Base-by-base conservation (phyloP, 2,888 invertebrate species). In the Melangyna quadrimaculata region DNA sequence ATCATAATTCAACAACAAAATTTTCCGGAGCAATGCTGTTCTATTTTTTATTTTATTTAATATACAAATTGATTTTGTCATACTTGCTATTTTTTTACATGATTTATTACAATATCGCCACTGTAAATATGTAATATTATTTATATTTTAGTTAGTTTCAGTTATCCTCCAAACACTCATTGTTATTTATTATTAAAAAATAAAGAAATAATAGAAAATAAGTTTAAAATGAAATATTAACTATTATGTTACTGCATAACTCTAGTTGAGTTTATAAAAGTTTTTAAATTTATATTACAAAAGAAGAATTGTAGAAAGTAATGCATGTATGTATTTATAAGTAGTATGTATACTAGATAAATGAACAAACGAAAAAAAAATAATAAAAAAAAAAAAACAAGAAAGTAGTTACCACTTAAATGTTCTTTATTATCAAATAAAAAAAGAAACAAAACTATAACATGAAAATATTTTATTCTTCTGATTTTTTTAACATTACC, bases 111-210 rank as follows among this genome's bases (percentile, higher is more conserved):
- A 17, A 40, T 19, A 37, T 71, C n/a, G 22, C 53, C 65, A 67
- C 29, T 75, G 84, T 84, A 79, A 53, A 84, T 79, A 80, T 32
- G 14, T 35, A 17, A 48, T 17, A 22, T 40, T 37, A 73, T 57
- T 65, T 40, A 45, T 51, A 27, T 43, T 71, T 40, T 77, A 43
- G 14, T 40, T 14, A 73, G 3, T 29, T 40, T 35, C 40, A 40
- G 40, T n/a, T n/a, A 40, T 7, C n/a, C 40, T 40, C 12, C 40
- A 77, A 67, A 72, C 40, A n/a, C 63, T 43, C 29, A 69, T 73
- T 79, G 83, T 84, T 79, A 84, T 84, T 84, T 79, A 84, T 84
- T 84, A 55, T 27, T 53, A 71, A 4, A 48, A 17, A 74, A 32
- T 24, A 61, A 53, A 59, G 3, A 55, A 45, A 14, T 12, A 24